Evolutionary conservation across 2,797 vertebrate species (phyloP).

Genomic region (Chloroceryle amazona): DNA sequence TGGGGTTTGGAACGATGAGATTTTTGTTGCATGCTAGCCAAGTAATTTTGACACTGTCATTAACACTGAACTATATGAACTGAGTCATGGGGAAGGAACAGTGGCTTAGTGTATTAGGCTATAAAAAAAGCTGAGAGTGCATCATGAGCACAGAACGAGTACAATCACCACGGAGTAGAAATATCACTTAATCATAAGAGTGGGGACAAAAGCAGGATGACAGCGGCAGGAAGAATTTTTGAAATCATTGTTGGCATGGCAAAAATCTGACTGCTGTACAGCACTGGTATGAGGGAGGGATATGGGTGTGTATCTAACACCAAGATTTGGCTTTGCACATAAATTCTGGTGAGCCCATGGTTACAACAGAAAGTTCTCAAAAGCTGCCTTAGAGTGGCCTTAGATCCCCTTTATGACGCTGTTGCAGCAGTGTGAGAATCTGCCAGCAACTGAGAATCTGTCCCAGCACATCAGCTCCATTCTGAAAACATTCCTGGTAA

Average conservation of each 20-base stretch:
- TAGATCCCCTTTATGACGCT: not conserved
- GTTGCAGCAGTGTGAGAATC: not conserved
- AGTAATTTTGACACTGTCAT: not conserved
- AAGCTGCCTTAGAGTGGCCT: not conserved
- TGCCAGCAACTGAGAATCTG: not conserved
- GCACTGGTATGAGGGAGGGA: not conserved
- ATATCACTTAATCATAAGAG: accelerated
- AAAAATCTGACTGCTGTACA: not conserved
- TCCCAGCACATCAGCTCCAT: not conserved
- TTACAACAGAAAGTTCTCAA: not conserved
- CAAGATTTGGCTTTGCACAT: not conserved
- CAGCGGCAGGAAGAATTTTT: not conserved
- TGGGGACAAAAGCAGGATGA: not conserved
- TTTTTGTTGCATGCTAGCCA: not conserved
- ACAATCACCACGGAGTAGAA: not conserved
- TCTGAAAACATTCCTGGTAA: conserved; percentile 7
- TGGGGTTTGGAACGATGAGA: not conserved
- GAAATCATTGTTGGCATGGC: not conserved
- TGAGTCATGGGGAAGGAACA: not conserved
- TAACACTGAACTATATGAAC: not conserved
- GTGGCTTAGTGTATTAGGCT: not conserved
- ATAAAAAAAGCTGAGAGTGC: not conserved
- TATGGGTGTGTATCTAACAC: not conserved
- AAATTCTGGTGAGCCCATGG: not conserved
- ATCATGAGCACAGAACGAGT: not conserved